Evolutionary conservation across 2,113 vertebrate species (phyloP).

Genomic region (Atractosteus spatula): DNA sequence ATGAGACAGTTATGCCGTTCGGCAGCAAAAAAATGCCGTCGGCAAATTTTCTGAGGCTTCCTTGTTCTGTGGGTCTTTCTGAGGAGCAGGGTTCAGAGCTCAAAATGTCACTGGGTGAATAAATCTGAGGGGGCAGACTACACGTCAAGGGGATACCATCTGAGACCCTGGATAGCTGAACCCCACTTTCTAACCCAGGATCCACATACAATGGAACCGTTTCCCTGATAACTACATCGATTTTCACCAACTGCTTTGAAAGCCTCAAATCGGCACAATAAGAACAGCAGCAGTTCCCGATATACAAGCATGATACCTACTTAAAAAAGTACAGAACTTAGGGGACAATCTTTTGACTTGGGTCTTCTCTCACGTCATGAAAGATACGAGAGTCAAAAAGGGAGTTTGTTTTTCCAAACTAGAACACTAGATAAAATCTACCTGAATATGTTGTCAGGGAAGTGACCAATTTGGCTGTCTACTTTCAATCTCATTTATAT

Average conservation of each 20-base stretch:
- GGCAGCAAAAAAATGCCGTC: conserved; percentile 39
- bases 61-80: conserved; percentile 43
- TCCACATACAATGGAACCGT: too few relatives aligned
- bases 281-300: too few relatives aligned
- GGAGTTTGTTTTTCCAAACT: too few relatives aligned
- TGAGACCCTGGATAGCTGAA: conserved; percentile 9
- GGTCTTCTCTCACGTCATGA: too few relatives aligned
- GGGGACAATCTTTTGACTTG: too few relatives aligned
- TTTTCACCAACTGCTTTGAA: conserved; percentile 28
- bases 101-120: conserved; percentile 47
- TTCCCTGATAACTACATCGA: conserved; percentile 15
- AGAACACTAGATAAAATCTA: not conserved
- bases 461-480: not conserved
- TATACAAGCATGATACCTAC: too few relatives aligned
- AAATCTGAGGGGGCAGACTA: conserved; percentile 28
- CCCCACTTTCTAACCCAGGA: not conserved
- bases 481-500: not conserved
- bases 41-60: conserved; percentile 51
- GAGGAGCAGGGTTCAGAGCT: conserved; percentile 24
- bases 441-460: not conserved
- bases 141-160: conserved; percentile 5
- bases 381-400: too few relatives aligned
- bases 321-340: too few relatives aligned
- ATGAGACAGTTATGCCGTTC: conserved; percentile 58
- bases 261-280: too few relatives aligned